phyloP scores from a whole-genome alignment of 2,797 vertebrate genomes.

The Pangasius mekongensis region DNA sequence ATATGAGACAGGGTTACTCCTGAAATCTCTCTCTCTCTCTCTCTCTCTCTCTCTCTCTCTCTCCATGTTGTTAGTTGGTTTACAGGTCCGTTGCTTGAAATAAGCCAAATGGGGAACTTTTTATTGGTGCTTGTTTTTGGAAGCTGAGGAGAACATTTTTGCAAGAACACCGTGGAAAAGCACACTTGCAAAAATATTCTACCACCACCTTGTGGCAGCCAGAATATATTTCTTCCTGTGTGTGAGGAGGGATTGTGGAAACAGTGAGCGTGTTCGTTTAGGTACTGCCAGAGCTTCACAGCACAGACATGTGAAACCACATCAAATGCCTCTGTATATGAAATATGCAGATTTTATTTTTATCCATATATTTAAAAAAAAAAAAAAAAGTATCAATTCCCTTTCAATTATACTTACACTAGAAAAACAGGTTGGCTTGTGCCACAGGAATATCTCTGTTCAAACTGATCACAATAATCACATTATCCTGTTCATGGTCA shows the following conservation, averaged over 20 bases:
- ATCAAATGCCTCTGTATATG: background rate
- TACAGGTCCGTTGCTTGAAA: conserved; percentile 13
- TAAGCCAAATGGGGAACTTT: background rate
- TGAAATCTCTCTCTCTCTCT: background rate
- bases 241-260: background rate
- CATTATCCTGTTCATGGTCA: background rate
- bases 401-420: background rate
- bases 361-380: background rate
- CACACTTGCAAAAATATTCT: conserved; percentile 38
- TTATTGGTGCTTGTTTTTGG: background rate
- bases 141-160: background rate
- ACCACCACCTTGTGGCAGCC: conserved; percentile 72
- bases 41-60: background rate
- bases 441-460: background rate
- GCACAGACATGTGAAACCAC: conserved; percentile 13
- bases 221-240: background rate
- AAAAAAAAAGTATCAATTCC: background rate
- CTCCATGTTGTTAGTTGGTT: background rate
- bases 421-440: background rate
- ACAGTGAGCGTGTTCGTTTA: background rate
- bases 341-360: conserved; percentile 14
- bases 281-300: conserved; percentile 1
- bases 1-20: background rate
- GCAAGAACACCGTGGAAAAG: background rate
- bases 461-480: background rate